These are phyloP conservation scores for Perizoma flavofasciatum DNA, from an alignment of 2,888 invertebrate genomes.

Conservation along the genomic window DNA sequence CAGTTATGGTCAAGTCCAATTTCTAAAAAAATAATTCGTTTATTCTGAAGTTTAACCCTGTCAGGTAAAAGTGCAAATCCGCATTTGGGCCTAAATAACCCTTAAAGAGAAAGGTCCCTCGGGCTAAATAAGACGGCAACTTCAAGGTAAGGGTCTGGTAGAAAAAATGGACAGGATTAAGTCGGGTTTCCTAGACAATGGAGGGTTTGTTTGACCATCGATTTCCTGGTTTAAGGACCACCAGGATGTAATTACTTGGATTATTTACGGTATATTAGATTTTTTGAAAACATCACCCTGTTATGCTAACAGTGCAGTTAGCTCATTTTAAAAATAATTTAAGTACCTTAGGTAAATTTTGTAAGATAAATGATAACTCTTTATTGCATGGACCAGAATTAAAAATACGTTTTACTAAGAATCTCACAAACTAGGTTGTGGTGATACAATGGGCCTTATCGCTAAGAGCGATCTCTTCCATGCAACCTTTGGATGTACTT, in stretches of 20 bases:
- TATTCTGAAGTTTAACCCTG: conserved; percentile 12
- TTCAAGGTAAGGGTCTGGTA: conserved; percentile 19
- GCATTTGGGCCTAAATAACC: conserved; percentile 18
- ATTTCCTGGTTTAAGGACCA: conserved; percentile 44
- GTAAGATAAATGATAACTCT: too few relatives aligned
- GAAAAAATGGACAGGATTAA: conserved; percentile 40
- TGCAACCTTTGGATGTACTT: too few relatives aligned
- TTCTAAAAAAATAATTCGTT: neutral
- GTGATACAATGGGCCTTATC: too few relatives aligned
- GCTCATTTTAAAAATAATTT: too few relatives aligned
- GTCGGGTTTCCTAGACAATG: conserved; percentile 46
- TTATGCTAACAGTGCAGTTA: neutral
- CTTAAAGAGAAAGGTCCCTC: conserved; percentile 31
- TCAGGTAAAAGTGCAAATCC: conserved; percentile 32
- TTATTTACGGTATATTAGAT: conserved; percentile 25
- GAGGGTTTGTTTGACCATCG: conserved; percentile 44
- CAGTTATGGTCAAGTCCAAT: too few relatives aligned
- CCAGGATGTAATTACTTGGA: conserved; percentile 34
- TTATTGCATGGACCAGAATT: too few relatives aligned
- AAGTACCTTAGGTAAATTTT: too few relatives aligned
- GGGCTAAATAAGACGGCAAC: conserved; percentile 30
- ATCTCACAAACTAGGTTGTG: too few relatives aligned
- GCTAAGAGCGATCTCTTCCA: too few relatives aligned
- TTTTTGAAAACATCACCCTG: conserved; percentile 13
- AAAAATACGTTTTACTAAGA: too few relatives aligned